A percentile compares a stretch with the other conserved stretches of the same genome.
Conservation (phyloP, 2,888 invertebrate species). For the Agrochola litura region DNA sequence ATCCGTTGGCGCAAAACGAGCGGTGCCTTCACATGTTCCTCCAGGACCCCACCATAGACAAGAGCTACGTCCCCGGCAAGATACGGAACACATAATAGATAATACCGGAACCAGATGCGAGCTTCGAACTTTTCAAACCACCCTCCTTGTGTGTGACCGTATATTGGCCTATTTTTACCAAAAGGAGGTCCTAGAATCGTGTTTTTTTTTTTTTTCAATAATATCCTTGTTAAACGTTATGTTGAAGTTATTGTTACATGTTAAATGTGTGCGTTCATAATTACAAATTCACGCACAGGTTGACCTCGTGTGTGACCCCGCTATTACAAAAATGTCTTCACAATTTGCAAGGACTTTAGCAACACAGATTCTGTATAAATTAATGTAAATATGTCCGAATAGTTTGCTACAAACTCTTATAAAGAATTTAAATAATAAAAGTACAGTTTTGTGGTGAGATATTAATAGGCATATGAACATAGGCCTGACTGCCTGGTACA, state of each 20-base stretch:
- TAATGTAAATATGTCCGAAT: conserved; percentile 35
- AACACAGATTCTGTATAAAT: conserved; percentile 48
- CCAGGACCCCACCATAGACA: conserved; percentile 99
- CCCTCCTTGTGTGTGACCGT: conserved; percentile 69
- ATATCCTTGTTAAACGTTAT: conserved; percentile 40
- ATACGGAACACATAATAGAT: conserved; percentile 97
- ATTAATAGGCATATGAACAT: conserved; percentile 31
- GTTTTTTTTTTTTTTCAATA: conserved; percentile 26
- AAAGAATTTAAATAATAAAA: conserved; percentile 44
- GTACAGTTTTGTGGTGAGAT: conserved; percentile 45
- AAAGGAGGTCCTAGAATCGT: conserved; percentile 48
- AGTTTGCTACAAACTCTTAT: conserved; percentile 44
- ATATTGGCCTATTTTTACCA: conserved; percentile 64
- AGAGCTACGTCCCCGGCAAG: conserved; percentile 99
- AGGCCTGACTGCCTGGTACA: conserved; percentile 47
- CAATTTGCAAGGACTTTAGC: conserved; percentile 38
- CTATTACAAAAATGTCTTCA: conserved; percentile 42
- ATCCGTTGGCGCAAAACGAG: conserved; percentile 99
- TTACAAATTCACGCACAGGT: conserved; percentile 45
- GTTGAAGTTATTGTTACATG: conserved; percentile 38
- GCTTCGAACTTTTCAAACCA: conserved; percentile 76
- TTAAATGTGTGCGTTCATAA: conserved; percentile 49
- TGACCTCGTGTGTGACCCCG: conserved; percentile 48
- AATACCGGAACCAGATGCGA: conserved; percentile 62
- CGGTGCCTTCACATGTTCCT: conserved; percentile 99